Percentiles rank a stretch among this genome's conserved stretches.
These are phyloP conservation scores for Athalia cordata DNA, from an alignment of 2,888 invertebrate genomes.

Conservation along the genomic window DNA sequence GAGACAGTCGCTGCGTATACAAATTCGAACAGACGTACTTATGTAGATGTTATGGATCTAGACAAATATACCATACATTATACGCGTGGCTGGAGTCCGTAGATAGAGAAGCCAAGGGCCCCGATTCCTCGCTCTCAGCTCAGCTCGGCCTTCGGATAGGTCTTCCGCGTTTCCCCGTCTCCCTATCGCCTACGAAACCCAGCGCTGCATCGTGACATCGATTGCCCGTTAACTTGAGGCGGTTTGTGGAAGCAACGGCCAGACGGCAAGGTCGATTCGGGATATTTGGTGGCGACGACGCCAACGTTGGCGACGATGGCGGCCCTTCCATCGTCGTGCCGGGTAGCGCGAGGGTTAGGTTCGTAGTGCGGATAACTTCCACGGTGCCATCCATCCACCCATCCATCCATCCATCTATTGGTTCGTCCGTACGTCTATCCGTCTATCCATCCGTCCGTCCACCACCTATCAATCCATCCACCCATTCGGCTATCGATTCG, in stretches of 20 bases:
- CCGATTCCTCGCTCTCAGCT: constrained; percentile 22
- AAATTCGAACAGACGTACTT: too few relatives aligned
- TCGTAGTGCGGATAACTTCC: constrained; percentile 36
- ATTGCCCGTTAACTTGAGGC: constrained; percentile 36
- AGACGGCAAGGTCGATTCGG: constrained; percentile 40
- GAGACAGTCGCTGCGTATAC: background rate
- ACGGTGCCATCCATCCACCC: constrained; percentile 31
- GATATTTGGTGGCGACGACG: constrained; percentile 30
- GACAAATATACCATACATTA: background rate
- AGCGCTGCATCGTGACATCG: constrained; percentile 41
- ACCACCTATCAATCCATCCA: background rate
- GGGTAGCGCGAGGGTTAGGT: constrained; percentile 21
- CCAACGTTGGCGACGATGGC: constrained; percentile 39
- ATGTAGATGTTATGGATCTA: background rate
- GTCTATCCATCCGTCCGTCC: constrained; percentile 25
- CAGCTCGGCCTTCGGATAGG: constrained; percentile 31
- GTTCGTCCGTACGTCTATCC: background rate
- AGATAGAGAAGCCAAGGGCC: constrained; percentile 33
- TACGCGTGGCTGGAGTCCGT: constrained; percentile 26
- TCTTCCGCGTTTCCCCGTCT: constrained; percentile 38
- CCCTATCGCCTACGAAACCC: constrained; percentile 7
- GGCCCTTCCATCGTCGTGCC: constrained; percentile 27
- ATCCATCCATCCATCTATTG: constrained; percentile 23
- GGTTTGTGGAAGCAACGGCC: constrained; percentile 29
- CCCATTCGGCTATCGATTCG: constrained; percentile 29